A percentile compares a stretch with the other conserved stretches of the same genome.
These are phyloP conservation scores for Myotis planiceps DNA, from an alignment of 2,797 vertebrate genomes.

Conservation along the genomic window DNA sequence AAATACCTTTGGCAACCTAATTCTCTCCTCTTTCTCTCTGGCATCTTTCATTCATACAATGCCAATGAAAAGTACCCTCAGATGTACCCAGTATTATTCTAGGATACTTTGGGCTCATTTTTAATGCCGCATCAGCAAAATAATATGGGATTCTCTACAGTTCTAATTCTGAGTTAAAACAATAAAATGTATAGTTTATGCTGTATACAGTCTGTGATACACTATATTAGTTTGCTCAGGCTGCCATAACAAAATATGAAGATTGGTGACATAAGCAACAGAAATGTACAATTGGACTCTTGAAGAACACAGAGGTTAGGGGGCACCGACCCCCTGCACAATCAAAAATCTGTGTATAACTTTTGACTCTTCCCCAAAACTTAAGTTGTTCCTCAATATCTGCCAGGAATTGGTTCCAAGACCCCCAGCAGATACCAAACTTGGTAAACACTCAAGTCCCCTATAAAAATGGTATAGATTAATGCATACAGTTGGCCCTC, in stretches of 20 bases:
- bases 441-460: neutral
- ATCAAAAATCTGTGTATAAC: neutral
- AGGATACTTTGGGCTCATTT: neutral
- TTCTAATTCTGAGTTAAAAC: neutral
- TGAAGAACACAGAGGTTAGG: neutral
- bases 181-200: neutral
- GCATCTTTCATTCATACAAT: neutral
- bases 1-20: neutral
- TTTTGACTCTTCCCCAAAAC: neutral
- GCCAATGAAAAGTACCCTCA: neutral
- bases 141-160: neutral
- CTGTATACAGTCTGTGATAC: neutral
- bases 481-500: neutral
- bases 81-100: neutral
- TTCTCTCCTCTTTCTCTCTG: neutral
- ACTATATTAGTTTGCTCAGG: neutral
- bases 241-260: neutral
- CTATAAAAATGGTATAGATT: neutral
- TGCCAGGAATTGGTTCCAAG: neutral
- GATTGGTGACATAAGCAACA: neutral
- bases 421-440: neutral
- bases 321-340: too few relatives aligned
- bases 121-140: neutral
- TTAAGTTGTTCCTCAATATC: neutral
- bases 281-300: neutral